phyloP scores from a whole-genome alignment of 1,140 invertebrate species.

The Zaprionus kolodkinae region DNA sequence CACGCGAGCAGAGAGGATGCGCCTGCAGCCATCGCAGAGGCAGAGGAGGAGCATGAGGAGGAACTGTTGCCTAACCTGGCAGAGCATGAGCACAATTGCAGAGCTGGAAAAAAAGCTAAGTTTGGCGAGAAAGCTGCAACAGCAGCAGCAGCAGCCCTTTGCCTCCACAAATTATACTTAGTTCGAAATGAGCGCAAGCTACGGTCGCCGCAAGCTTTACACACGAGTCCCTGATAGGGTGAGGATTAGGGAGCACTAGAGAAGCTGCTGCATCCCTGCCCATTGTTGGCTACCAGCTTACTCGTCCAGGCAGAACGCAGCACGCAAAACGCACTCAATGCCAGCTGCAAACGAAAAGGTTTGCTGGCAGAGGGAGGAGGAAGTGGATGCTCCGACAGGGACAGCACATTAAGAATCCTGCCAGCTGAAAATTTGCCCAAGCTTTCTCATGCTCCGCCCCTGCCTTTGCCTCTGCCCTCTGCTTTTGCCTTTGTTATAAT shows the following conservation, averaged over 20 bases:
- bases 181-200: slow-evolving; percentile 1
- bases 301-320: background rate
- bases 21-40: background rate
- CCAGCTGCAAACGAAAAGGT: background rate
- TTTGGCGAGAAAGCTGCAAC: background rate
- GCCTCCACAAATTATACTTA: slow-evolving; percentile 55
- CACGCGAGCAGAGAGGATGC: background rate
- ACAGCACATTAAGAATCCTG: background rate
- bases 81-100: slow-evolving; percentile 13
- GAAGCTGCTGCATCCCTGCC: background rate
- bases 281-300: background rate
- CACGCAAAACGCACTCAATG: background rate
- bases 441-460: background rate
- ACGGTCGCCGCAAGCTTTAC: slow-evolving; percentile 24
- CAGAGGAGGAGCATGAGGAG: background rate
- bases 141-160: slow-evolving; percentile 5
- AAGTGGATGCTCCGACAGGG: background rate
- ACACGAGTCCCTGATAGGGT: slow-evolving; percentile 7
- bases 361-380: background rate
- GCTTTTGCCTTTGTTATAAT: slow-evolving; percentile 1
- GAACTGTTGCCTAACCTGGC: slow-evolving; percentile 4
- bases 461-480: background rate
- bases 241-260: background rate
- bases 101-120: slow-evolving; percentile 21
- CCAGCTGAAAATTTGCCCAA: background rate